phyloP scores from a whole-genome alignment of 2,888 invertebrate species.

The Machimus atricapillus region DNA sequence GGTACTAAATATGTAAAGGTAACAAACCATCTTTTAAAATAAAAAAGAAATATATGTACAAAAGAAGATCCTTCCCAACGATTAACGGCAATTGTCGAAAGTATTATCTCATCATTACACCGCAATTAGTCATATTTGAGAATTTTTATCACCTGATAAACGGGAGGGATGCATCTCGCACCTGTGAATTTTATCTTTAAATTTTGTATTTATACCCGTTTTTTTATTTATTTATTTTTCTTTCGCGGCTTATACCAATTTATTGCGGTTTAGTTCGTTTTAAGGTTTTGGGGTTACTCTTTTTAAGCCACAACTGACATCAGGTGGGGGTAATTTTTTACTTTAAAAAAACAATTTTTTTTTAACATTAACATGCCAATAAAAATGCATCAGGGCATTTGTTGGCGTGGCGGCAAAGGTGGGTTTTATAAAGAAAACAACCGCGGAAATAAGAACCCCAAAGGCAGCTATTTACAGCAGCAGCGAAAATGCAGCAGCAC shows the following conservation, averaged over 20 bases:
- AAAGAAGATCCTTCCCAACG: background rate
- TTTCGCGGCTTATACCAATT: background rate
- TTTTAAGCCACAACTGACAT: background rate
- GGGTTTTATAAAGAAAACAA: background rate
- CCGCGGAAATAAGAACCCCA: background rate
- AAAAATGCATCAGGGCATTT: background rate
- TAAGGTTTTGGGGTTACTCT: background rate
- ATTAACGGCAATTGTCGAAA: background rate
- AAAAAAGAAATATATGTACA: background rate
- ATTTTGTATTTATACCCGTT: background rate
- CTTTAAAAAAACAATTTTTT: too few species aligned
- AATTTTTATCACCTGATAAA: conserved; percentile 26
- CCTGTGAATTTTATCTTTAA: background rate
- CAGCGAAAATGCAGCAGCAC: background rate
- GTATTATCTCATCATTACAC: conserved; percentile 13
- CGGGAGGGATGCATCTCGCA: background rate
- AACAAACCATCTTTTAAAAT: background rate
- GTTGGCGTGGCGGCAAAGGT: background rate
- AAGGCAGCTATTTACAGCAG: background rate
- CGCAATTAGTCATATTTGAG: conserved; percentile 15
- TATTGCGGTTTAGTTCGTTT: background rate
- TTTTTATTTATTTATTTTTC: background rate
- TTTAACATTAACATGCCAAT: background rate
- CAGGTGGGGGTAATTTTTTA: background rate
- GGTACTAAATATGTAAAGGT: background rate